A percentile compares a stretch with the other conserved stretches of the same genome.
Evolutionary conservation across 1,140 invertebrate species (phyloP).

Genomic region (Microvelia longipes): DNA sequence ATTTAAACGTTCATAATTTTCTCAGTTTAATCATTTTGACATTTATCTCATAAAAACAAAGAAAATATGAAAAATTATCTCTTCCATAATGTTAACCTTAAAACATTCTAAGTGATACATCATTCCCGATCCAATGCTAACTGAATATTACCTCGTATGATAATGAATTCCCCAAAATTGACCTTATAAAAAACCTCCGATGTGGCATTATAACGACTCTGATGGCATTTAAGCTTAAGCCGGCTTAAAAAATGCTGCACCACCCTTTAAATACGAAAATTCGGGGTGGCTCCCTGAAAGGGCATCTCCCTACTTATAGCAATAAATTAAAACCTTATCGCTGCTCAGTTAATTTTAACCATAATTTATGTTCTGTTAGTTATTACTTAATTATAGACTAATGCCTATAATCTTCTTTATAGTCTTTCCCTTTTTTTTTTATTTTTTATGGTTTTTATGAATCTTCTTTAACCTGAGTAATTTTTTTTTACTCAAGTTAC

Average conservation of each 20-base stretch:
- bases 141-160: background rate
- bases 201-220: background rate
- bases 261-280: background rate
- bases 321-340: background rate
- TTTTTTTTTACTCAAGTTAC: too few relatives aligned
- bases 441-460: too few relatives aligned
- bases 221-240: background rate
- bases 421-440: too few relatives aligned
- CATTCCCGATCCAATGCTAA: too few relatives aligned
- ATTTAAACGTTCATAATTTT: too few relatives aligned
- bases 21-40: background rate
- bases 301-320: background rate
- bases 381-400: background rate
- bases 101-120: too few relatives aligned
- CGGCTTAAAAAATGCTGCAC: background rate
- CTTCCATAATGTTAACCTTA: too few relatives aligned
- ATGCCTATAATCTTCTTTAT: too few relatives aligned
- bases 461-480: too few relatives aligned
- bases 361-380: background rate
- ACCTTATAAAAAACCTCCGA: background rate
- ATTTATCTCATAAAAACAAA: background rate
- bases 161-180: background rate
- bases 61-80: too few relatives aligned
- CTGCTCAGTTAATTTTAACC: background rate
- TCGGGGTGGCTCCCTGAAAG: background rate